These are phyloP conservation scores for Augiades crinisus DNA, from an alignment of 2,888 invertebrate species.

Conservation along the genomic window DNA sequence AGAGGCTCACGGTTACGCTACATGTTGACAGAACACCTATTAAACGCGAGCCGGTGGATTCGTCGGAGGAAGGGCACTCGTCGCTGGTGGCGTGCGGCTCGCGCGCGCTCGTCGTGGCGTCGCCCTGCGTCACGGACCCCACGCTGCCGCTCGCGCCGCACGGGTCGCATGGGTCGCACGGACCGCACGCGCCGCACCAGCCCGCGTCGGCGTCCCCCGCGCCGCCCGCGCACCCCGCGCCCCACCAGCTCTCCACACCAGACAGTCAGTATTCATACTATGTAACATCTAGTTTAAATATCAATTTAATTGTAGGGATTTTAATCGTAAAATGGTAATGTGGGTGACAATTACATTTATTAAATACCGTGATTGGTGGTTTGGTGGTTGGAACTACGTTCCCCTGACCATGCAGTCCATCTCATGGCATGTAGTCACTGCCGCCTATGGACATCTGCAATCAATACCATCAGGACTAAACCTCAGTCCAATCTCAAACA, in stretches of 20 bases:
- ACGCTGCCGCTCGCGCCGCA: constrained; percentile 53
- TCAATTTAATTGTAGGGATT: no score
- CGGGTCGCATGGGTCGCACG: constrained; percentile 52
- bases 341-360: no score
- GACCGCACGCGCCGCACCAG: constrained; percentile 31
- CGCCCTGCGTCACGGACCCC: constrained; percentile 71
- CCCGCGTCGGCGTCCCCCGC: constrained; percentile 26
- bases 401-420: no score
- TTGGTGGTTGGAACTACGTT: no score
- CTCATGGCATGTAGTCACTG: no score
- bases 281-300: not conserved
- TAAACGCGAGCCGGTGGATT: constrained; percentile 57
- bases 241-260: constrained; percentile 46
- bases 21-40: constrained; percentile 58
- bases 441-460: no score
- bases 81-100: constrained; percentile 31
- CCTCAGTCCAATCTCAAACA: no score
- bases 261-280: constrained; percentile 47
- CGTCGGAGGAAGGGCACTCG: constrained; percentile 25
- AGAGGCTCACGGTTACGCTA: no score
- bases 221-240: constrained; percentile 29
- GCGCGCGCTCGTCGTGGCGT: constrained; percentile 45
- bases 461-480: no score
- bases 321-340: no score
- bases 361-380: no score